Base-by-base conservation (phyloP, 2,888 invertebrate genomes). In the Allygus modestus region DNA sequence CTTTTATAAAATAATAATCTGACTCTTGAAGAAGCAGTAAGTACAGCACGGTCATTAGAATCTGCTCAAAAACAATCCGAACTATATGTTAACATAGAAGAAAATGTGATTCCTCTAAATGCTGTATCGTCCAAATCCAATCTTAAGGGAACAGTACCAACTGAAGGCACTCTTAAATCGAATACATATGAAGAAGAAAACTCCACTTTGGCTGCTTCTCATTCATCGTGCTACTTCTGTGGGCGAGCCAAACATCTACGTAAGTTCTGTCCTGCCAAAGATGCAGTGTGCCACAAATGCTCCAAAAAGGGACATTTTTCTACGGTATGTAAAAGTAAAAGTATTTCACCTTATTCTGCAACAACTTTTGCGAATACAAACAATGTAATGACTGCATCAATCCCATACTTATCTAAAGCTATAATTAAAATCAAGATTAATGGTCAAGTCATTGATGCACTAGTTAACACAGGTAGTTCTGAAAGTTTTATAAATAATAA, bases 1-100 rank as follows among this genome's bases (percentile, higher is more conserved):
- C 41, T 84, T 1, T 43, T 84, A 15, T 73, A 84, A 73, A 84
- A 82, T 11, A 69, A 1, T 11, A 51, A 5, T 43, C 33, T 79
- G n/a, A 51, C 37, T 15, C n/a, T 79, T 12, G 79, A 79, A 51
- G 51, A 23, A 4, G 43, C 46, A 11, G 37, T 46, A 12, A 26
- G 23, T 51, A 31, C 15, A 26, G 79, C 79, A 43, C 11, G 28
- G 26, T n/a, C 46, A 26, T 51, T 43, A 28, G 79, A 79, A 69
- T 31, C 9, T 33, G 31, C 33, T 20, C n/a, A 33, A n/a, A 28
- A 69, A 11, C 69, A 69, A 7, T 69, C 61, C 15, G 4, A 28
- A 28, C 28, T 12, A 23, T 61, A 28, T 23, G 2, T 2, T 54
- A 20, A 5, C 17, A 7, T 5, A 9, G n/a, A 54, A 54, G 54